A percentile compares a stretch with the other conserved stretches of the same genome.
These are phyloP conservation scores for Microtus montanus DNA, from an alignment of 2,113 vertebrate species.

Conservation along the genomic window DNA sequence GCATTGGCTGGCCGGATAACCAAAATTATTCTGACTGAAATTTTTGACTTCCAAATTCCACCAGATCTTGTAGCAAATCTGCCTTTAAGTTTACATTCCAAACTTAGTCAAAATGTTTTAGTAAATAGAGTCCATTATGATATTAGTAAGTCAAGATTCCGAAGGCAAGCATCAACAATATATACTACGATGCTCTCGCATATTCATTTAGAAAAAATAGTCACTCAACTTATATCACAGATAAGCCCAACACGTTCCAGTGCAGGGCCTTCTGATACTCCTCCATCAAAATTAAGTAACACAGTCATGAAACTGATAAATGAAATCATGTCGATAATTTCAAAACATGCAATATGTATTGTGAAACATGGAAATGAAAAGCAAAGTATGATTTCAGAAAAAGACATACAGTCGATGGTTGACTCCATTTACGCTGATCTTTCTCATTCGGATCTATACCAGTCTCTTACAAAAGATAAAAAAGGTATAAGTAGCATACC, in stretches of 20 bases:
- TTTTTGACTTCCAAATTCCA: constrained; percentile 71
- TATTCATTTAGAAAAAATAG: constrained; percentile 73
- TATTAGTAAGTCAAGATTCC: constrained; percentile 63
- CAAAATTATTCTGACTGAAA: constrained; percentile 59
- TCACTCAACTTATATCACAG: constrained; percentile 71
- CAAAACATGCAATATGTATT: constrained; percentile 76
- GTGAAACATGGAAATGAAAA: constrained; percentile 70
- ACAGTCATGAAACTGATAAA: constrained; percentile 66
- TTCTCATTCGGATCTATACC: constrained; percentile 62
- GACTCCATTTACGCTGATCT: constrained; percentile 75
- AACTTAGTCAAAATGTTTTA: constrained; percentile 65
- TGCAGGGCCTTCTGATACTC: neutral
- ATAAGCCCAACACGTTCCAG: neutral
- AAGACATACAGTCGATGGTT: constrained; percentile 70
- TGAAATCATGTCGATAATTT: constrained; percentile 78
- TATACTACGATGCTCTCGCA: constrained; percentile 73
- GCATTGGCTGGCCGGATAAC: constrained; percentile 66
- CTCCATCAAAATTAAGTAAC: constrained; percentile 57
- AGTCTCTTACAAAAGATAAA: constrained; percentile 68
- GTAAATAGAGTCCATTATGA: constrained; percentile 50
- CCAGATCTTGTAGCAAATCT: constrained; percentile 57
- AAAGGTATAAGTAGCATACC: constrained; percentile 64
- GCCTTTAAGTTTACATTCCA: constrained; percentile 38
- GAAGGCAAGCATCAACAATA: constrained; percentile 61
- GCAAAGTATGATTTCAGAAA: constrained; percentile 72